Base-by-base conservation (phyloP, 2,888 invertebrate genomes). In the Brenthis daphne region DNA sequence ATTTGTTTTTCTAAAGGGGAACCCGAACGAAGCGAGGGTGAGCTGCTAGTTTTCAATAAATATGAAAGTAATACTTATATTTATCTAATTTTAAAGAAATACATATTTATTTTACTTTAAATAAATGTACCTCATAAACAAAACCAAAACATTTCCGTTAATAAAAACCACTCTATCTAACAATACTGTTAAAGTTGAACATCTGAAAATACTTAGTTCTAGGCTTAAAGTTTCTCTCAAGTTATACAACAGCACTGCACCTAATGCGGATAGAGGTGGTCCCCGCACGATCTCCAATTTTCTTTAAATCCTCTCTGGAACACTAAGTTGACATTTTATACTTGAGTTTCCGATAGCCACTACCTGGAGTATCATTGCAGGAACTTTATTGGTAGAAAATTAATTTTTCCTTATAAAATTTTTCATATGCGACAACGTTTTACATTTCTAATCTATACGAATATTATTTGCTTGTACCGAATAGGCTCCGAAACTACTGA, bases 221-320 rank as follows among this genome's bases (percentile, higher is more conserved):
- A 51, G 12, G 50, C 16, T 60, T 50, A 50, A 50, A 60, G n/a
- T 50, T 51, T 51, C 48, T 51, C 51, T 29, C 29, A 16, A 43
- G 47, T 54, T 61, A 61, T 50, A 55, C 55, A 50, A 53, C n/a
- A n/a, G 48, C 14, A 47, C 29, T 63, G 50, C 67, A 70, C 24
- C 43, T 60, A 67, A 70, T 64, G 6, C 70, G 43, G 55, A 13
- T 24, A 57, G 24, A 29, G 37, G 55, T 33, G 58, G 33, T 24
- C 53, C 43, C 58, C 60, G 55, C 55, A 64, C 64, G 67, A 50
- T 69, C 61, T 74, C 61, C 72, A 68, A 74, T 74, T 72, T 72
- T 69, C 68, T 69, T 71, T 72, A 72, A 71, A 74, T 72, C 72
- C 70, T 69, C 64, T 54, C 55, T 60, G 69, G 29, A 66, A 70